phyloP scores from a whole-genome alignment of 2,113 vertebrate genomes.

The Poeciliopsis retropinna region DNA sequence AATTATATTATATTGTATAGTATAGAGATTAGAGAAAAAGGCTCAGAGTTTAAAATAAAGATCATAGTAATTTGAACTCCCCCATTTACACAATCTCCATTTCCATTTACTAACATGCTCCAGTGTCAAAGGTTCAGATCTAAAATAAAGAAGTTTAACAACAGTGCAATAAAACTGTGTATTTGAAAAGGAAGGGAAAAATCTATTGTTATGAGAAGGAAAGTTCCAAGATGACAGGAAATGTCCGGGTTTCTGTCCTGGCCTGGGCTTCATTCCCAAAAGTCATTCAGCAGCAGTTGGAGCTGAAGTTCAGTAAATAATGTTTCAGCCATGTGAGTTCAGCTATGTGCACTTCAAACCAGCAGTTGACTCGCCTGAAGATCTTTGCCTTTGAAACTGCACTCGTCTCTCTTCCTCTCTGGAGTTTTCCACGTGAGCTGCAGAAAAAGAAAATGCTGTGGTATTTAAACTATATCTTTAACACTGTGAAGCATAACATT shows the following conservation, averaged over 20 bases:
- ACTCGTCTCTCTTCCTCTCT: constrained; percentile 88
- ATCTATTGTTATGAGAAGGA: constrained; percentile 42
- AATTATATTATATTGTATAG: not conserved
- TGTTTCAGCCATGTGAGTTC: constrained; percentile 18
- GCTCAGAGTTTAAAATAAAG: not conserved
- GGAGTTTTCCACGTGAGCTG: constrained; percentile 90
- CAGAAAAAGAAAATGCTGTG: constrained; percentile 10
- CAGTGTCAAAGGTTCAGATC: not conserved
- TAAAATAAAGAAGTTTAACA: not conserved
- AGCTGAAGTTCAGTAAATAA: constrained; percentile 17
- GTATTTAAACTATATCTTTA: constrained; percentile 9
- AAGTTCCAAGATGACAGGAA: constrained; percentile 48
- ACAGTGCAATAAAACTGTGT: constrained; percentile 17
- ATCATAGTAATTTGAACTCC: not conserved
- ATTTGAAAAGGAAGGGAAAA: constrained; percentile 30
- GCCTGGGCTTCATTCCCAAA: constrained; percentile 21
- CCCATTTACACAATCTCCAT: not conserved
- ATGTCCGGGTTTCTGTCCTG: constrained; percentile 29
- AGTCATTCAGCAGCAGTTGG: constrained; percentile 13
- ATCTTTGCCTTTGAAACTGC: constrained; percentile 96
- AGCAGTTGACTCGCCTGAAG: constrained; percentile 83
- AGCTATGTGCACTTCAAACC: constrained; percentile 23
- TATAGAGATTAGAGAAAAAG: not conserved
- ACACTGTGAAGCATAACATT: constrained; percentile 12
- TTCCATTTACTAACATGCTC: not conserved